Evolutionary conservation across 2,888 invertebrate species (phyloP).

Genomic region (Drosophila koepferae): DNA sequence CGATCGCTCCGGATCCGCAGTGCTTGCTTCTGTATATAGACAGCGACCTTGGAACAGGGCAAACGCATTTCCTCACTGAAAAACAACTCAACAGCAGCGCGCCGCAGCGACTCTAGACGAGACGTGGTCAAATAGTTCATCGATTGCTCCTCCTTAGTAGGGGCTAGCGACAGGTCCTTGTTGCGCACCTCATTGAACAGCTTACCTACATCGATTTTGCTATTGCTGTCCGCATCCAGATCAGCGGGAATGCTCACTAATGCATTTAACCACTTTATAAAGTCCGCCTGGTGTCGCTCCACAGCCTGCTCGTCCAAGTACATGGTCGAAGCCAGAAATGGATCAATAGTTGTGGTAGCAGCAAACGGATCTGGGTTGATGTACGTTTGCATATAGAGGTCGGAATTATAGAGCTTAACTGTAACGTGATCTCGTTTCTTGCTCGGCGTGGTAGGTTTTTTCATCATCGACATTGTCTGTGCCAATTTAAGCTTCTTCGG

Average conservation of each 20-base stretch:
- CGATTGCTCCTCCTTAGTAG: conserved; percentile 90
- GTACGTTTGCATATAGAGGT: conserved; percentile 83
- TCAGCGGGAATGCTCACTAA: conserved; percentile 91
- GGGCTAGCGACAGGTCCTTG: conserved; percentile 89
- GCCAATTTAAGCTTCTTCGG: conserved; percentile 77
- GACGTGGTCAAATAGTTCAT: conserved; percentile 89
- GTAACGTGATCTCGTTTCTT: conserved; percentile 66
- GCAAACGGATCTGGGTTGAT: conserved; percentile 86
- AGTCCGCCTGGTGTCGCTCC: conserved; percentile 89
- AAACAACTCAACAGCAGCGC: conserved; percentile 88
- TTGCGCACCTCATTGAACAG: conserved; percentile 91
- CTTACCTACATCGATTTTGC: conserved; percentile 90
- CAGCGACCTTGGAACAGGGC: conserved; percentile 89
- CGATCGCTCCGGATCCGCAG: conserved; percentile 91
- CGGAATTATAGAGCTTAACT: conserved; percentile 83
- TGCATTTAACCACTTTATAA: conserved; percentile 92
- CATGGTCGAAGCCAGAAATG: conserved; percentile 88
- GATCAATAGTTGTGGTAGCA: conserved; percentile 87
- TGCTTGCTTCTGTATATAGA: conserved; percentile 91
- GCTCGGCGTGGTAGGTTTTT: conserved; percentile 77
- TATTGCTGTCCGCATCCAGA: conserved; percentile 87
- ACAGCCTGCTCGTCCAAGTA: conserved; percentile 90
- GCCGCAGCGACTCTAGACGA: conserved; percentile 88
- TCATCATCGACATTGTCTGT: conserved; percentile 73
- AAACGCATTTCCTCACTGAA: conserved; percentile 87